Conservation (phyloP, 2,113 vertebrate genomes). For the Tachysurus fulvidraco region DNA sequence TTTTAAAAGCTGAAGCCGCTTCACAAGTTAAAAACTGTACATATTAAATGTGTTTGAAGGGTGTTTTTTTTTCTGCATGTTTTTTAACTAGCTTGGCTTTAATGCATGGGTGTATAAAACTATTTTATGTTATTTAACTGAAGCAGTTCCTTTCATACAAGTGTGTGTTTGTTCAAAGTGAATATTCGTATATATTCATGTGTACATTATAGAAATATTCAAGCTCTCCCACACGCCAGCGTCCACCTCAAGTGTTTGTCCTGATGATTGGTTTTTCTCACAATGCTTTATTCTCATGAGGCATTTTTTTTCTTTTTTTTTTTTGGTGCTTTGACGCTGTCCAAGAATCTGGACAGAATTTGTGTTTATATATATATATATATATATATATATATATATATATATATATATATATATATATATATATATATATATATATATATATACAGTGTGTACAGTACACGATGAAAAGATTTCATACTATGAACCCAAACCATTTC, state of each 20-base stretch:
- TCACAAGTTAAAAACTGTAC: conserved; percentile 12
- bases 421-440: too few relatives aligned
- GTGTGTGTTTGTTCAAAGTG: conserved; percentile 14
- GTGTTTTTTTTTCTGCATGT: neutral
- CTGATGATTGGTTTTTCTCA: neutral
- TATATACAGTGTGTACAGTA: conserved; percentile 50
- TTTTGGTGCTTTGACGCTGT: conserved; percentile 47
- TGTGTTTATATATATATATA: too few relatives aligned
- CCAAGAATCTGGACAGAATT: conserved; percentile 53
- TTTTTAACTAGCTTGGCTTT: conserved; percentile 31
- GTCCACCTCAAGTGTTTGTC: neutral
- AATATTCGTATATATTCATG: neutral
- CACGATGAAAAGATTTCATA: conserved; percentile 29
- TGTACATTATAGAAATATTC: neutral
- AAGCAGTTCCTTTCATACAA: conserved; percentile 49
- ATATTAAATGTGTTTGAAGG: neutral
- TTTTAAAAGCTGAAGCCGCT: neutral
- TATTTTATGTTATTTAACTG: conserved; percentile 64
- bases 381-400: too few relatives aligned
- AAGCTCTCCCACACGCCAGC: neutral
- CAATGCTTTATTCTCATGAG: neutral
- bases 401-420: too few relatives aligned
- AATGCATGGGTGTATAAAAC: conserved; percentile 47
- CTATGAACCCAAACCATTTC: conserved; percentile 32
- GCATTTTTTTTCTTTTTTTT: neutral